Evolutionary conservation across 2,113 vertebrate genomes (phyloP).

Genomic region (Hymenochirus boettgeri): DNA sequence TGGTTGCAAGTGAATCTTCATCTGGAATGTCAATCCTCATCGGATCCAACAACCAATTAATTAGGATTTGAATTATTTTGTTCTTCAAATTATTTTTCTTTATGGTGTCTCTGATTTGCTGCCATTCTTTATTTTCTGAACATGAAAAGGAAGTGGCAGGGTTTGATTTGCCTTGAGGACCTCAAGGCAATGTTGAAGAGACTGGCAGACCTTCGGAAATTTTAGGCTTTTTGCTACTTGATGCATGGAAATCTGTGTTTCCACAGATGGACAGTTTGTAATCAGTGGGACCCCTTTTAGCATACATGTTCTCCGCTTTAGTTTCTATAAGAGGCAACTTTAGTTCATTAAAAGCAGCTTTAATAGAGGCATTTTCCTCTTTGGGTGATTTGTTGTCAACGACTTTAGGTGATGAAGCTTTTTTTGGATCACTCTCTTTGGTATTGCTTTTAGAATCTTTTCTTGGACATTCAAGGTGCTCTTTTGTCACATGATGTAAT

Average conservation of each 20-base stretch:
- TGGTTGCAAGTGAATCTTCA: too few relatives aligned
- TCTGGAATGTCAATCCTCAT: too few relatives aligned
- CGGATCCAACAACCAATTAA: too few relatives aligned
- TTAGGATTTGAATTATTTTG: too few relatives aligned
- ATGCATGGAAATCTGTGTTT: conserved; percentile 84
- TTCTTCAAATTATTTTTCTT: too few relatives aligned
- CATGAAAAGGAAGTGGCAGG: conserved; percentile 77
- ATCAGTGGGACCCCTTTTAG: conserved; percentile 79
- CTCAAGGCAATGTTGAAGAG: too few relatives aligned
- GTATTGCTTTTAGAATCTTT: too few relatives aligned
- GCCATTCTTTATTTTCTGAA: conserved; percentile 75
- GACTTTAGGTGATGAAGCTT: conserved; percentile 73
- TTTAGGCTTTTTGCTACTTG: conserved; percentile 87
- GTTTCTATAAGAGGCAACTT: conserved; percentile 92
- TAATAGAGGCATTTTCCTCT: conserved; percentile 86
- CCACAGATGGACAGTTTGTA: conserved; percentile 83
- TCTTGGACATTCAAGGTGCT: too few relatives aligned
- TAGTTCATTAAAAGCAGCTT: conserved; percentile 94
- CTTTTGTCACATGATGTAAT: too few relatives aligned
- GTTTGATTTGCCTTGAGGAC: conserved; percentile 71
- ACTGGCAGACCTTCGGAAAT: conserved; percentile 79
- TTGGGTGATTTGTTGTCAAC: conserved; percentile 81
- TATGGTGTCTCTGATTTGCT: conserved; percentile 76
- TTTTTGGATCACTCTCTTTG: too few relatives aligned
- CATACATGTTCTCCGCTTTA: conserved; percentile 87